These are phyloP conservation scores for Parnassius orleans DNA, from an alignment of 2,888 invertebrate species.

Conservation along the genomic window DNA sequence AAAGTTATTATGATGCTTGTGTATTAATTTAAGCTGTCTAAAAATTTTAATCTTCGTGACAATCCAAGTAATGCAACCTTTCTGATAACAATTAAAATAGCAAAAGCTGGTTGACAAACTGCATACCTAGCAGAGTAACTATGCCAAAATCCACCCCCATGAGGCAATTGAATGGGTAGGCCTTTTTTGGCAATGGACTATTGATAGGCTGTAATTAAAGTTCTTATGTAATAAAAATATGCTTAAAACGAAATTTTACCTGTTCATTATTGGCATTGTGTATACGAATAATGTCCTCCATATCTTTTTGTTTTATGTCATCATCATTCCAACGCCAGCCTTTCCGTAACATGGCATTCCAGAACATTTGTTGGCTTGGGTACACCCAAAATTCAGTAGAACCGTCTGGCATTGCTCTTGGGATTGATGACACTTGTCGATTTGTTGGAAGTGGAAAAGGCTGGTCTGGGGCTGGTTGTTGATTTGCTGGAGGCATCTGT, in stretches of 20 bases:
- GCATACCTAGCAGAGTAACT: too few relatives aligned
- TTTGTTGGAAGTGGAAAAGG: conserved; percentile 94
- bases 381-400: conserved; percentile 95
- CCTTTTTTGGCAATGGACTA: too few relatives aligned
- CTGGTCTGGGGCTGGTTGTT: conserved; percentile 96
- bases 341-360: conserved; percentile 99
- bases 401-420: conserved; percentile 89
- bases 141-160: too few relatives aligned
- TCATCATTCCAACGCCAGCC: conserved; percentile 97
- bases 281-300: conserved; percentile 98
- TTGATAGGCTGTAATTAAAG: too few relatives aligned
- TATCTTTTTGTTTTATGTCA: conserved; percentile 92
- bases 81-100: too few relatives aligned
- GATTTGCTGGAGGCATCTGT: conserved; percentile 97
- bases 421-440: conserved; percentile 92
- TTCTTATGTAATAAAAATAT: too few relatives aligned
- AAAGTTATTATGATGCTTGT: too few relatives aligned
- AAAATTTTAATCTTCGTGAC: too few relatives aligned
- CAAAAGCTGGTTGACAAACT: too few relatives aligned
- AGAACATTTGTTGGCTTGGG: conserved; percentile 99
- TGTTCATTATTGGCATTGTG: conserved; percentile 99
- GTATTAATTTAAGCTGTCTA: too few relatives aligned
- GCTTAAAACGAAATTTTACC: conserved; percentile 41
- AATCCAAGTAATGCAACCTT: too few relatives aligned
- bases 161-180: too few relatives aligned